These are phyloP conservation scores for Gastrophysa polygoni DNA, from an alignment of 2,888 invertebrate species.

Conservation along the genomic window DNA sequence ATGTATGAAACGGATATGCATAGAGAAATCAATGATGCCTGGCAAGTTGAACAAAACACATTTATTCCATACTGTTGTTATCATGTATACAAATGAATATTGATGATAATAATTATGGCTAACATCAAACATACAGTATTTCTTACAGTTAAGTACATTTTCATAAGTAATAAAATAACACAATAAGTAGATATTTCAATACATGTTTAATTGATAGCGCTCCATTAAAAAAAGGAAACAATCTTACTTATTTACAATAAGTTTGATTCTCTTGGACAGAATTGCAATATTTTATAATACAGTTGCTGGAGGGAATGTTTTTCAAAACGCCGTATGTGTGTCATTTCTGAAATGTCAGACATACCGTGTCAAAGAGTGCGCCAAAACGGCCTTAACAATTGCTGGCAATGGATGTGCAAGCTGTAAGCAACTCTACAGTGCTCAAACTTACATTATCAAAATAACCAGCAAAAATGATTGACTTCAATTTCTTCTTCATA, in stretches of 20 bases:
- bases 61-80: constrained; percentile 55
- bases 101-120: constrained; percentile 59
- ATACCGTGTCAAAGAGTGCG: constrained; percentile 48
- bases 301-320: constrained; percentile 59
- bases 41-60: constrained; percentile 56
- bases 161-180: constrained; percentile 57
- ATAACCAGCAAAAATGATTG: constrained; percentile 37
- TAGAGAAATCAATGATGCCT: too few species aligned
- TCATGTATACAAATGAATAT: constrained; percentile 58
- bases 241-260: constrained; percentile 58
- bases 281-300: constrained; percentile 57
- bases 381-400: constrained; percentile 49
- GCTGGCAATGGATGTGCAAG: constrained; percentile 55
- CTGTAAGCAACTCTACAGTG: constrained; percentile 53
- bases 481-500: constrained; percentile 5
- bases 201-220: constrained; percentile 53
- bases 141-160: constrained; percentile 59
- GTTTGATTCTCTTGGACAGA: constrained; percentile 60
- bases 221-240: constrained; percentile 55
- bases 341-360: constrained; percentile 30
- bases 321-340: constrained; percentile 44
- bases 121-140: constrained; percentile 60
- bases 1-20: too few species aligned
- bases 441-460: constrained; percentile 48
- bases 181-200: constrained; percentile 52